Evolutionary conservation across 2,113 vertebrate genomes (phyloP), one percentile per base, ranked within the genome.

Genomic region (Spheniscus mendiculus): DNA sequence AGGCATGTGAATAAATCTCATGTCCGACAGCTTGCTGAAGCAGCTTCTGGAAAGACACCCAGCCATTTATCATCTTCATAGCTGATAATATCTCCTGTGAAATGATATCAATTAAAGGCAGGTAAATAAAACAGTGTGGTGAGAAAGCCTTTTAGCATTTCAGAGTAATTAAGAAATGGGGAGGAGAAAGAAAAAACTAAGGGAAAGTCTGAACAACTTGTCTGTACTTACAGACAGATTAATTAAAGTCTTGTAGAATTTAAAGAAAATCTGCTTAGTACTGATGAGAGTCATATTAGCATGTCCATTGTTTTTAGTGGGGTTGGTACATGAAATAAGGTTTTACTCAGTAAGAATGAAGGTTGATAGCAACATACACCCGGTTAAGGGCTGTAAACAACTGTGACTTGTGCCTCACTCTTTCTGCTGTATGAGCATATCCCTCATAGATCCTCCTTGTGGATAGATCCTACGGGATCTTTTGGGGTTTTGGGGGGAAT

Each of bases 61-160:
- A 94, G 72, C 66, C 79, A 95, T 97, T 98, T 86, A 96, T 98
- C 87, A 95, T 89, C 85, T 91, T 97, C 93, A 93, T 96, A 97
- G 89, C 34, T 95, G 93, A 96, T 97, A 94, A 94, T 87, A 81
- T 90, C 66, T 80, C 58, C 67, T 90, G 67, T 49, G 58, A 96
- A 98, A 93, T 92, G 13, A 92, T 97, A 94, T 89, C 59, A 93
- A 71, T 95, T 97, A 97, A 97, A 95, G 71, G 59, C 38, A 95
- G 71, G 78, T 71, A 97, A 97, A 98, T 96, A 96, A 96, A 97
- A 74, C 20, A 72, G 56, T 49, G 42, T 19, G 4, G 49, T 90
- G 73, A 95, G 65, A 95, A 93, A 95, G 53, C n/a, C 89, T 94
- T 96, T 94, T 96, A 87, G 53, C 67, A 82, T 96, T 81, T 76